Percentiles rank a stretch among this genome's conserved stretches.
Conservation (phyloP, 1,140 invertebrate genomes). For the Luehdorfia chinensis region DNA sequence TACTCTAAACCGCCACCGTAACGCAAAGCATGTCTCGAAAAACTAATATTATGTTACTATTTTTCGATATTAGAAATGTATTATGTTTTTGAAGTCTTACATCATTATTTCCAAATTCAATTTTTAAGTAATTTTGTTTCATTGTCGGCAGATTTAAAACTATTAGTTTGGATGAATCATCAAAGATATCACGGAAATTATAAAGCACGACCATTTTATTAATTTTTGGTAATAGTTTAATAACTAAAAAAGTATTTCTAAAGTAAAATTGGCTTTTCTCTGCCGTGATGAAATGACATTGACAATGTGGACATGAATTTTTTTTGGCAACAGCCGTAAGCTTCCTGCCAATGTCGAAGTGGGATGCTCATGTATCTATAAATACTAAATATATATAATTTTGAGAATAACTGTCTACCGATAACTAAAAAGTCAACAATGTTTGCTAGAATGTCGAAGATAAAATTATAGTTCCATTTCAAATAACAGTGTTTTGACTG, state of each 20-base stretch:
- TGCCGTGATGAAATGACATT: constrained; percentile 4
- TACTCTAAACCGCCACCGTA: too few species aligned
- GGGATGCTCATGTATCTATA: too few species aligned
- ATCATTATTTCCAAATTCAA: constrained; percentile 30
- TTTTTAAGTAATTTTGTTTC: constrained; percentile 41
- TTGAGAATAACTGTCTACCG: too few species aligned
- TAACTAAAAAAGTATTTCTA: not conserved
- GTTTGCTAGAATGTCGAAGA: too few species aligned
- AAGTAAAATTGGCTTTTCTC: not conserved
- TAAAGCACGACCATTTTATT: constrained; percentile 39
- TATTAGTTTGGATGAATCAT: constrained; percentile 21
- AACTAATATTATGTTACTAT: not conserved
- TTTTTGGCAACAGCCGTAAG: too few species aligned
- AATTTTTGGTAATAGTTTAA: constrained; percentile 4
- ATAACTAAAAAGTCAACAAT: too few species aligned
- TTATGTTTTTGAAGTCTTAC: constrained; percentile 34
- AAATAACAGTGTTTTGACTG: too few species aligned
- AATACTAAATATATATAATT: too few species aligned
- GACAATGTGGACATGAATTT: too few species aligned
- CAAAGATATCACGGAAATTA: constrained; percentile 39
- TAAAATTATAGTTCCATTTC: too few species aligned
- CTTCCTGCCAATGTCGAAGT: too few species aligned
- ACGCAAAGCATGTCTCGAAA: too few species aligned
- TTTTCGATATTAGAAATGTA: not conserved
- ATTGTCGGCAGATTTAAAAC: constrained; percentile 35